Evolutionary conservation across 2,888 invertebrate genomes (phyloP).

Genomic region (Catocala fraxini): DNA sequence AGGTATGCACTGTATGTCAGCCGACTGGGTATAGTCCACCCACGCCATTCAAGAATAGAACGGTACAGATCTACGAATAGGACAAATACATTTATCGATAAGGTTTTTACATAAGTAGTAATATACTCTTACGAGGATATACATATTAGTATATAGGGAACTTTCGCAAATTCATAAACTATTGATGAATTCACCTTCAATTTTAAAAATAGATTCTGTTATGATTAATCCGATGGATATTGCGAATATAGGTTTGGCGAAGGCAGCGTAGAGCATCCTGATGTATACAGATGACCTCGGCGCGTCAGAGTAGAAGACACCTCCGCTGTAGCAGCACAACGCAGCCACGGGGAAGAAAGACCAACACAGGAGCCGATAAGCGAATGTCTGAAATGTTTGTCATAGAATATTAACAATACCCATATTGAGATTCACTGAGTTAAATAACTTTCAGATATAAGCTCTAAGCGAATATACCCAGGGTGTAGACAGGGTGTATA

Average conservation of each 20-base stretch:
- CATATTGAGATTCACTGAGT: no score
- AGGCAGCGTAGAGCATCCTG: conserved; percentile 46
- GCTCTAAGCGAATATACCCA: no score
- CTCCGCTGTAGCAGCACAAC: conserved; percentile 33
- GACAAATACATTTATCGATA: neutral
- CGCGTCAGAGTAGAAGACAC: conserved; percentile 54
- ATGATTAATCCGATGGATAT: conserved; percentile 35
- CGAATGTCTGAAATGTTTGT: conserved; percentile 52
- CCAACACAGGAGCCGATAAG: conserved; percentile 47
- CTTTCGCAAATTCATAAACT: no score
- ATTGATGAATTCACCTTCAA: conserved; percentile 52
- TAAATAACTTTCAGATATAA: no score
- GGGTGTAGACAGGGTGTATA: no score
- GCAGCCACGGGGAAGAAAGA: conserved; percentile 40
- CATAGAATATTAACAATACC: no score
- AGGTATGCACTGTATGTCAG: conserved; percentile 53
- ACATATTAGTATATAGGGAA: conserved; percentile 27
- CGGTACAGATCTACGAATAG: conserved; percentile 50
- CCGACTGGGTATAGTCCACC: conserved; percentile 48
- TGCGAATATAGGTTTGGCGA: conserved; percentile 54
- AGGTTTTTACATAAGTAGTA: neutral
- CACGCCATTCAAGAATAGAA: conserved; percentile 53
- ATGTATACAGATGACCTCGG: conserved; percentile 24
- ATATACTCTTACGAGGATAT: conserved; percentile 25
- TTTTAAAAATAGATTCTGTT: conserved; percentile 51